These are phyloP conservation scores for Mongoloraphidia duomilia DNA, from an alignment of 2,888 invertebrate genomes.

Conservation along the genomic window DNA sequence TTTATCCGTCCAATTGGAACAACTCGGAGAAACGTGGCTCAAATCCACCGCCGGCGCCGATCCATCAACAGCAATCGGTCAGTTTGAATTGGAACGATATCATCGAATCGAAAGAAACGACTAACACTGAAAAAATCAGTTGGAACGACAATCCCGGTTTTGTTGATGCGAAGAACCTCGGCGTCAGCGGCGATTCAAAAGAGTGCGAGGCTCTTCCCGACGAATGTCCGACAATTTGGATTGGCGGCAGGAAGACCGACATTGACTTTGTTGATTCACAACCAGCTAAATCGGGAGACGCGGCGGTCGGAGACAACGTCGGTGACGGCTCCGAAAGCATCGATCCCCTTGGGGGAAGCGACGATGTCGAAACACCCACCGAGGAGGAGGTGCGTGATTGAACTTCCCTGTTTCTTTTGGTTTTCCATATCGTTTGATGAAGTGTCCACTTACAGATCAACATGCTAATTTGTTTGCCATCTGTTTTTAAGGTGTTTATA, in stretches of 20 bases:
- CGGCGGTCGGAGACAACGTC: constrained; percentile 26
- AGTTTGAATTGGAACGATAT: neutral
- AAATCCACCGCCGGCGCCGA: too few species aligned
- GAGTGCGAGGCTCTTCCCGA: constrained; percentile 27
- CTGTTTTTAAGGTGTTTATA: too few species aligned
- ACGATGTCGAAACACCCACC: constrained; percentile 13
- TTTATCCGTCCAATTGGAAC: too few species aligned
- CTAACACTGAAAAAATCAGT: neutral
- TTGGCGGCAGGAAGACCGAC: constrained; percentile 7
- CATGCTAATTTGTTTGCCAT: too few species aligned
- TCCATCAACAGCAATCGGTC: too few species aligned
- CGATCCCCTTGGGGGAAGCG: neutral
- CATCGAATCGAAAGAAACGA: neutral
- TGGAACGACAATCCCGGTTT: neutral
- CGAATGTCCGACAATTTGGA: constrained; percentile 17
- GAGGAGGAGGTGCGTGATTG: constrained; percentile 8
- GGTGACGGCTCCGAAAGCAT: neutral
- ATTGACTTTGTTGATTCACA: constrained; percentile 16
- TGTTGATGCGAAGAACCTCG: constrained; percentile 18
- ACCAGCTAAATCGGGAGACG: constrained; percentile 30
- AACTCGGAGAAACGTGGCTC: too few species aligned
- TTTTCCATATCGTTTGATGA: too few species aligned
- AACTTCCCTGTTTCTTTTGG: too few species aligned
- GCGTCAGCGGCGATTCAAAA: constrained; percentile 31
- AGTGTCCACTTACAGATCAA: too few species aligned